Evolutionary conservation across 2,888 invertebrate genomes (phyloP), one percentile per base, ranked within the genome.

Genomic region (Drosophila antonietae): DNA sequence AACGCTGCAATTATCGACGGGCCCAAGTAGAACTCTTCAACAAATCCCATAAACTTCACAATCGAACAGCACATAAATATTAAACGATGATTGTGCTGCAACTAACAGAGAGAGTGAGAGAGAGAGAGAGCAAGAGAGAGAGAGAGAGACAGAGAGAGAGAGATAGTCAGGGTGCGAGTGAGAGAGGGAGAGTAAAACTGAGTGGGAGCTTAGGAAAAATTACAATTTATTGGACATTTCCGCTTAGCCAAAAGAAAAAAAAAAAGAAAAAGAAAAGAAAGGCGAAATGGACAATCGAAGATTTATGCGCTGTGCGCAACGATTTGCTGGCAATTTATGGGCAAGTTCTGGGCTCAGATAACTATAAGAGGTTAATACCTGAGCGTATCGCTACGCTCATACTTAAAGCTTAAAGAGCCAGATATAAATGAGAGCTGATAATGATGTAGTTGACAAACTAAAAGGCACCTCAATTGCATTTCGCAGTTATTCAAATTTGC

Each of bases 181-280:
- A 31, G 8, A 46, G 35, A 39, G 20, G 10, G 3, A 18, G 12
- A n/a, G 23, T 2, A 0, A 15, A 37, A 15, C 23, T 53, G 28
- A 35, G 49, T 53, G 68, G 53, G 43, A 89, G 88, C 88, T 87
- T 90, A 76, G 68, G 70, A 81, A 90, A 91, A 91, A 90, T 90
- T 91, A 90, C 90, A 91, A 91, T 90, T 91, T 90, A 90, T 90
- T 90, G 91, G 83, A 78, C 83, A 80, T 90, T 90, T 91, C 89
- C 90, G 81, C 68, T 62, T 66, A 78, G 76, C 77, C 83, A 83
- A 79, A 86, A 68, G 7, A 55, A 39, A n/a, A 23, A 10, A 7
- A n/a, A 18, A 20, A 23, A 4, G 23, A 83, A 77, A 89, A 90
- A 66, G 4, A 41, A 39, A n/a, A 23, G n/a, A 12, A 12, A 18